Conservation (phyloP, 2,113 vertebrate species). For the Planiliza haematocheilus region DNA sequence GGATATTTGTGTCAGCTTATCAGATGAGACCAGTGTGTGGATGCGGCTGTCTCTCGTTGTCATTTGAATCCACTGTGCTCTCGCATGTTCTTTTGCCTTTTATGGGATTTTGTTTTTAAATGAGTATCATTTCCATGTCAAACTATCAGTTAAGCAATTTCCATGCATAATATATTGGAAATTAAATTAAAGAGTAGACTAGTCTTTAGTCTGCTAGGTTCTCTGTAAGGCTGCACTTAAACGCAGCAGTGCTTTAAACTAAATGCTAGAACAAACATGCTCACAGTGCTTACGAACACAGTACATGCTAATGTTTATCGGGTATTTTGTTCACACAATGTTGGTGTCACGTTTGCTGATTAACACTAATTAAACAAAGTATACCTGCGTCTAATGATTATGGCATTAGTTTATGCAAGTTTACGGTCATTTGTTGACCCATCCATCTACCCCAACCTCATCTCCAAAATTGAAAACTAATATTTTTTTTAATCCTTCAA, state of each 20-base stretch:
- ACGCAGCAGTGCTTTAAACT: not conserved
- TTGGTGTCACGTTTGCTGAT: no score
- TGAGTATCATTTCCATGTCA: no score
- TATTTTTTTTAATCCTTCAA: constrained; percentile 7
- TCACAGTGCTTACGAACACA: not conserved
- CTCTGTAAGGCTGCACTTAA: no score
- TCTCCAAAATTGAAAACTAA: no score
- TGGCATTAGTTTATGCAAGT: not conserved
- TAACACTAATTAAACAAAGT: not conserved
- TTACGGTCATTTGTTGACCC: not conserved
- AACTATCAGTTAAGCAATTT: not conserved
- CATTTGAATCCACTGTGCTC: not conserved
- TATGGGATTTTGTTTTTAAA: constrained; percentile 4
- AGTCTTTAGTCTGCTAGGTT: no score
- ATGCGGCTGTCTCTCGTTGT: constrained; percentile 11
- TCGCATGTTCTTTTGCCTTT: not conserved
- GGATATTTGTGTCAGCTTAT: constrained; percentile 38
- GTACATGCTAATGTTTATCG: not conserved
- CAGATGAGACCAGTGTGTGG: constrained; percentile 21
- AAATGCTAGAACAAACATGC: not conserved
- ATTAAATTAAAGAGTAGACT: no score
- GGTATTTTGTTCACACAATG: not conserved
- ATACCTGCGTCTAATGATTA: not conserved
- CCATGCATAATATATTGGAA: no score
- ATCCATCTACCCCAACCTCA: not conserved